Conservation (phyloP, 2,888 invertebrate species). For the Nebria salina region DNA sequence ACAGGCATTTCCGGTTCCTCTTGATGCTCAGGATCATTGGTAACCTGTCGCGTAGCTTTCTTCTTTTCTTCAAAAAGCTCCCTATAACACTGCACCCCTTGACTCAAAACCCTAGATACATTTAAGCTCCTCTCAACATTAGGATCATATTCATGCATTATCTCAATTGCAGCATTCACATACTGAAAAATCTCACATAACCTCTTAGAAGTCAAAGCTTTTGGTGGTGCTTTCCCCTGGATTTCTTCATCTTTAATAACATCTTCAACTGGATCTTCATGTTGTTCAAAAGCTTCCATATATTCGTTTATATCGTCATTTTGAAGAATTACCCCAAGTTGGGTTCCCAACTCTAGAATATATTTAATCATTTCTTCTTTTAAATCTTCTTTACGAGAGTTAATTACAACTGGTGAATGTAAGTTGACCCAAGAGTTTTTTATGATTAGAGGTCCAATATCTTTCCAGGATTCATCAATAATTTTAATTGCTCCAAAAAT, state of each 20-base stretch:
- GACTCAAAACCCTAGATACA: not conserved
- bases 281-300: not conserved
- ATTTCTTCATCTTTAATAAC: not conserved
- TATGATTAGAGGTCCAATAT: conserved; percentile 29
- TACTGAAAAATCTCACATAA: not conserved
- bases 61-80: conserved; percentile 4
- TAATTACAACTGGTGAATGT: not conserved
- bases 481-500: conserved; percentile 47
- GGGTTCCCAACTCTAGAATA: conserved; percentile 5
- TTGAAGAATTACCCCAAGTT: conserved; percentile 10
- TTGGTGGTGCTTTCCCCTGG: not conserved
- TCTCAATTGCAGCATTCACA: not conserved
- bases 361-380: not conserved
- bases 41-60: not conserved
- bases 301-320: not conserved
- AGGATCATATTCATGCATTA: not conserved
- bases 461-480: conserved; percentile 46
- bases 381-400: not conserved
- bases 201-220: not conserved
- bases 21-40: not conserved
- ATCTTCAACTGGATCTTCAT: not conserved
- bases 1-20: not conserved
- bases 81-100: conserved; percentile 4
- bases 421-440: conserved; percentile 10
- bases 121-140: not conserved